phyloP scores from a whole-genome alignment of 2,797 vertebrate genomes.

The Botia kubotai region DNA sequence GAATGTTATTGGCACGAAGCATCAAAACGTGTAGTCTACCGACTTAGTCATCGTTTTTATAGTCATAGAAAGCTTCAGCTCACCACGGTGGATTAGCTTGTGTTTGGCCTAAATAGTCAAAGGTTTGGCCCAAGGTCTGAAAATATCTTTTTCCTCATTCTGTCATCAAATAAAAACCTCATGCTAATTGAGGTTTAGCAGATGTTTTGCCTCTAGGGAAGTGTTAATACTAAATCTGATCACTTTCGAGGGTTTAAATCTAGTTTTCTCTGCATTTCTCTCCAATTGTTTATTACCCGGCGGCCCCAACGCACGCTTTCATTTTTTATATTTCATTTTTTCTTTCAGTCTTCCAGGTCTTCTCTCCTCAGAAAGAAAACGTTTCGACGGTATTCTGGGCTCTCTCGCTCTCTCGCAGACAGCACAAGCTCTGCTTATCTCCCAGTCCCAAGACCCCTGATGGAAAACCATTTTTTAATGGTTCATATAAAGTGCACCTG shows the following conservation, averaged over 20 bases:
- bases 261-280: slow-evolving; percentile 32
- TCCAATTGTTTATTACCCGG: slow-evolving; percentile 33
- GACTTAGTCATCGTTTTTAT: slow-evolving; percentile 37
- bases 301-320: not conserved
- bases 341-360: not conserved
- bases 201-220: slow-evolving; percentile 37
- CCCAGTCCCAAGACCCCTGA: slow-evolving; percentile 36
- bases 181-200: slow-evolving; percentile 54
- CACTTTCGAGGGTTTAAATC: slow-evolving; percentile 41
- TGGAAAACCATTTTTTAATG: slow-evolving; percentile 66
- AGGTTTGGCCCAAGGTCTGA: slow-evolving; percentile 38
- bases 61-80: slow-evolving; percentile 11
- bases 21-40: slow-evolving; percentile 28
- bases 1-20: slow-evolving; percentile 27
- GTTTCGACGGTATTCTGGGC: slow-evolving; percentile 27
- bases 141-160: slow-evolving; percentile 35
- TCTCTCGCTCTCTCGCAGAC: slow-evolving; percentile 4
- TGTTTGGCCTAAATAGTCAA: slow-evolving; percentile 43
- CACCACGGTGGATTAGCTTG: slow-evolving; percentile 23
- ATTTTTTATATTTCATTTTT: no score
- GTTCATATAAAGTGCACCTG: slow-evolving; percentile 71
- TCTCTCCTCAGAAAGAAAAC: not conserved
- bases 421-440: slow-evolving; percentile 44
- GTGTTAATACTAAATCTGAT: slow-evolving; percentile 43
- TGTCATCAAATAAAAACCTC: slow-evolving; percentile 59